phyloP scores from a whole-genome alignment of 2,797 vertebrate genomes.

The Heteromormyrus szaboi region DNA sequence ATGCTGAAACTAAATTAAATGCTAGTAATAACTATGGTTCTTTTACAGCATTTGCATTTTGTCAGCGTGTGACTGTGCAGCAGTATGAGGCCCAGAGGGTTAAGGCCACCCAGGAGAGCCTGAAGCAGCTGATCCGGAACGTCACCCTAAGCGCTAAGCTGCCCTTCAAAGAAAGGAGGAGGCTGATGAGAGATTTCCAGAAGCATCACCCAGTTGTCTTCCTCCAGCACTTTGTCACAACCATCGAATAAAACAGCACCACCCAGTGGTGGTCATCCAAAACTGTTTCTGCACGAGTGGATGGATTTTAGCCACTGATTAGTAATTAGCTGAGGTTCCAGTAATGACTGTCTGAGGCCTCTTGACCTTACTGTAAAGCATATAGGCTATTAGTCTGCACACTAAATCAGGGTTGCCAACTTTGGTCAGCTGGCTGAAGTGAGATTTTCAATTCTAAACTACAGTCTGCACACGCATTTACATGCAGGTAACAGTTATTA shows the following conservation, averaged over 20 bases:
- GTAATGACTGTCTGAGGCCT: not conserved
- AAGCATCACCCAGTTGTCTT: conserved; percentile 72
- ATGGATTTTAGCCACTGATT: not conserved
- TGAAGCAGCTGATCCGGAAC: conserved; percentile 61
- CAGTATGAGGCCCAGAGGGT: conserved; percentile 70
- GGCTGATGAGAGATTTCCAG: conserved; percentile 70
- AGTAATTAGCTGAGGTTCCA: not conserved
- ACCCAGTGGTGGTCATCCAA: not conserved
- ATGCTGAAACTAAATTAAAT: not conserved
- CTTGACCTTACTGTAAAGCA: not conserved
- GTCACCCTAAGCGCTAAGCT: conserved; percentile 52
- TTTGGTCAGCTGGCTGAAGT: not conserved
- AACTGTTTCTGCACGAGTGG: not conserved
- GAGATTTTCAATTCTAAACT: not conserved
- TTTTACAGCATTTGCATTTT: conserved; percentile 72
- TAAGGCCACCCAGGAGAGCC: conserved; percentile 54
- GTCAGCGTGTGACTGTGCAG: conserved; percentile 61
- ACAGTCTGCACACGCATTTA: not conserved
- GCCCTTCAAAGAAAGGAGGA: conserved; percentile 63
- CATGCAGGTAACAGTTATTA: not conserved
- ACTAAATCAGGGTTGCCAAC: not conserved
- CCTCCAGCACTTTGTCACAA: conserved; percentile 53
- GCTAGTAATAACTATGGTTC: not conserved
- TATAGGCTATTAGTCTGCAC: not conserved
- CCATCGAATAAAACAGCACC: conserved; percentile 35